Conservation (phyloP, 2,797 vertebrate species). For the Pelodytes ibericus region DNA sequence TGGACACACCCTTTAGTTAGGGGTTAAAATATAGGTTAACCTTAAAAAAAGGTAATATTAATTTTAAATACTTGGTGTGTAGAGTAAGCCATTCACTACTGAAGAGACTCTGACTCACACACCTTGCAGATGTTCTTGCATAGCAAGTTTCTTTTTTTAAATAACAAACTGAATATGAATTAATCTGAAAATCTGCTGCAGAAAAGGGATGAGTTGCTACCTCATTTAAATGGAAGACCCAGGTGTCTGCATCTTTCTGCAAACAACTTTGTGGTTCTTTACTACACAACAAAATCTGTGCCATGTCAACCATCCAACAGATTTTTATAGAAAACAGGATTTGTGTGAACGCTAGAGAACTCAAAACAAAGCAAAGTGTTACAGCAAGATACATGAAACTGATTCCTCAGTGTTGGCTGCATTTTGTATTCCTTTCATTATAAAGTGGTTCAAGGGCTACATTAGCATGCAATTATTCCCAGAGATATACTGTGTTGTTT, state of each 20-base stretch:
- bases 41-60: no score
- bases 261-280: not conserved
- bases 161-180: not conserved
- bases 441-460: conserved; percentile 10
- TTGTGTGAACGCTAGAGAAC: not conserved
- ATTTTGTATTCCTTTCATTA: conserved; percentile 1
- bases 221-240: not conserved
- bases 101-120: no score
- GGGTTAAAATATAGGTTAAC: no score
- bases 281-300: not conserved
- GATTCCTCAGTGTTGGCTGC: not conserved
- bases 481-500: conserved; percentile 38
- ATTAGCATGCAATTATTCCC: conserved; percentile 43
- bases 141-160: not conserved
- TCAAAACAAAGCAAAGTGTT: not conserved
- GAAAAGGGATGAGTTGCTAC: not conserved
- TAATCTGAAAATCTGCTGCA: not conserved
- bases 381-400: conserved; percentile 2
- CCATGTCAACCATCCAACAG: not conserved
- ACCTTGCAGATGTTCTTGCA: not conserved
- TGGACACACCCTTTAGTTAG: no score
- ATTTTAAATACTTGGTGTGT: no score
- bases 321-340: conserved; percentile 10
- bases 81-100: no score
- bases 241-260: conserved; percentile 4